Base-by-base conservation (phyloP, 2,113 vertebrate genomes). In the Psettodes erumei region DNA sequence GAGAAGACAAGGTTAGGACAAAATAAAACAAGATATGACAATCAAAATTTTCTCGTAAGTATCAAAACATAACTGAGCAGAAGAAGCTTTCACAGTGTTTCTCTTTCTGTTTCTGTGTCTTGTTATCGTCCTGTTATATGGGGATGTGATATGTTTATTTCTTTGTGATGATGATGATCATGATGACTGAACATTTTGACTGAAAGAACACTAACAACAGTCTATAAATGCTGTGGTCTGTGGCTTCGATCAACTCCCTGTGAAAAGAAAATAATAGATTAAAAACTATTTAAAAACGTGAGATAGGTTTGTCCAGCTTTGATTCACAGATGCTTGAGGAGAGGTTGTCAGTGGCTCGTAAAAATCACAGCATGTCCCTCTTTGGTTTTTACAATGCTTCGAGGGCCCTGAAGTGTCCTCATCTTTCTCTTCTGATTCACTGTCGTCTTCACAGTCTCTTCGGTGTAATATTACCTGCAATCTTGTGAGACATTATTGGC, bases 401-500 rank as follows among this genome's bases (percentile, higher is more conserved):
- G 8, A 55, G 47, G n/a, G 27, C 25, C 15, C 10, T 54, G 18
- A 30, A 27, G 59, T 21, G n/a, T 54, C 48, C n/a, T 63, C 53
- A 19, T 64, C 53, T 27, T 33, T 64, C 25, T 73, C 43, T 6
- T 65, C 43, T 43, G 60, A 61, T 16, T 40, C 28, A 21, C 16
- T 42, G 48, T 60, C 9, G 10, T 76, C 33, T 15, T 16, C 21
- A 12, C 25, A 42, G 18, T 37, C n/a, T 51, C 43, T 6, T 28
- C 8, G 54, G 32, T 71, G 64, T 68, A 12, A 37, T 27, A 42
- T 23, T 40, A 72, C 76, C 43, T 63, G 56, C 37, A 21, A 32
- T 59, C 43, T 71, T 66, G 69, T 75, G 28, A 38, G 60, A 73
- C n/a, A 50, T 59, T 66, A 74, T 37, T 82, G 67, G 58, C 72